Evolutionary conservation across 2,113 vertebrate species (phyloP), one percentile per base, ranked within the genome.

Genomic region (Actenoides lindsayi): DNA sequence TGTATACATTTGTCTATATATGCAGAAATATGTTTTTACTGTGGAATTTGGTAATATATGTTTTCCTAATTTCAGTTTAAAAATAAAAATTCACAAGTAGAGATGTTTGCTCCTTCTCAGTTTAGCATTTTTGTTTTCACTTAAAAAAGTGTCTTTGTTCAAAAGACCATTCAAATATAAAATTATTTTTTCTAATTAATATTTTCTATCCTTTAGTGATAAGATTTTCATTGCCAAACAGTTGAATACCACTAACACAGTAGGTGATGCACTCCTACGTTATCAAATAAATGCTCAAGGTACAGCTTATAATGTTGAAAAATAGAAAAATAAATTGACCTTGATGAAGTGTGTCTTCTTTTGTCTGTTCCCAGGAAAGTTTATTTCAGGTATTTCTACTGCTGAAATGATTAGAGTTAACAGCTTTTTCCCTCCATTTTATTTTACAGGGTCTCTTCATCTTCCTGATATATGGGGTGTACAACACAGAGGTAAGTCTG

Each of bases 391-490:
- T 97, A 98, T 98, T 98, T 97, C 98, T 97, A 97, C 97, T 97
- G 98, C 97, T 97, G 97, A 98, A 98, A 98, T 98, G 98, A 98
- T 98, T 98, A 98, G 98, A 98, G 96, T 97, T 98, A 98, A 98
- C 98, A 98, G 98, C 98, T 98, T 98, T 98, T 95, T 87, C 97
- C 97, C 97, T 98, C 98, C 98, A 96, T 98, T 98, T 98, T 98
- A 96, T 98, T 98, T 97, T 98, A 98, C 99, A 99, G 99, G 99
- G 99, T 98, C 99, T 99, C 98, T 99, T 99, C 99, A 99, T 99
- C 99, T 99, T 99, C 98, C 99, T 99, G 99, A 99, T 99, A 98
- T 99, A 99, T 99, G 99, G 99, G 98, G 98, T 99, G 98, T 99
- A 99, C 99, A 99, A 98, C 99, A 98, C 98, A 98, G 99, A 99